Percentiles rank a stretch among this genome's conserved stretches.
phyloP scores from a whole-genome alignment of 1,140 invertebrate species.

The Neomicropteryx cornuta region DNA sequence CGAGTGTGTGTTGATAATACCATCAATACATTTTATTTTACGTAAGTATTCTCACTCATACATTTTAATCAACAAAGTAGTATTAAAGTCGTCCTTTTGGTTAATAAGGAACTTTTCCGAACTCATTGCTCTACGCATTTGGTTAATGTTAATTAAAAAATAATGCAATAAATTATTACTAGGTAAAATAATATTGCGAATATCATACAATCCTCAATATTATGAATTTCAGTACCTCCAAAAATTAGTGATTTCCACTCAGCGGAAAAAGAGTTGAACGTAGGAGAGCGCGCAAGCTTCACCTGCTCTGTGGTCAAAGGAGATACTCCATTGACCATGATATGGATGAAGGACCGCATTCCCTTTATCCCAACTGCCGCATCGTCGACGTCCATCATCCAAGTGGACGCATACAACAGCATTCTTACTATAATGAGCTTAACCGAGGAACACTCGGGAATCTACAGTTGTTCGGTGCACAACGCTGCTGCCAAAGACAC shows the following conservation, averaged over 20 bases:
- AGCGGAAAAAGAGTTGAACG: slow-evolving; percentile 57
- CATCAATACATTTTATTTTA: too few species aligned
- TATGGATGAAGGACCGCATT: slow-evolving; percentile 65
- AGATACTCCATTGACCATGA: slow-evolving; percentile 62
- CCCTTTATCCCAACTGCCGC: slow-evolving; percentile 50
- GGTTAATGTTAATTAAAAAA: too few species aligned
- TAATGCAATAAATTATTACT: too few species aligned
- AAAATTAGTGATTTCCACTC: slow-evolving; percentile 69
- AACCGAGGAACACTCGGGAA: slow-evolving; percentile 64
- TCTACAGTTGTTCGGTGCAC: slow-evolving; percentile 62
- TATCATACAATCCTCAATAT: too few species aligned
- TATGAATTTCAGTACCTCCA: slow-evolving; percentile 67
- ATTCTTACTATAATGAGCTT: slow-evolving; percentile 69
- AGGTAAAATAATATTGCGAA: too few species aligned
- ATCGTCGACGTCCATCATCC: slow-evolving; percentile 52
- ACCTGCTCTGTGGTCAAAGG: slow-evolving; percentile 71
- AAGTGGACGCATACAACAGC: slow-evolving; percentile 66
- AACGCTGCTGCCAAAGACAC: slow-evolving; percentile 62
- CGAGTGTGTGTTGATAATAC: too few species aligned
- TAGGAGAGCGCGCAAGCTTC: slow-evolving; percentile 63
- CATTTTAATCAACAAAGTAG: too few species aligned
- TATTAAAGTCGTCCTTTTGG: too few species aligned
- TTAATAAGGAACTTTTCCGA: too few species aligned
- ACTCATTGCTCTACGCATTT: too few species aligned
- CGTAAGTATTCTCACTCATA: too few species aligned